Conservation (phyloP, 2,888 invertebrate genomes). For the Euproctis similis region DNA sequence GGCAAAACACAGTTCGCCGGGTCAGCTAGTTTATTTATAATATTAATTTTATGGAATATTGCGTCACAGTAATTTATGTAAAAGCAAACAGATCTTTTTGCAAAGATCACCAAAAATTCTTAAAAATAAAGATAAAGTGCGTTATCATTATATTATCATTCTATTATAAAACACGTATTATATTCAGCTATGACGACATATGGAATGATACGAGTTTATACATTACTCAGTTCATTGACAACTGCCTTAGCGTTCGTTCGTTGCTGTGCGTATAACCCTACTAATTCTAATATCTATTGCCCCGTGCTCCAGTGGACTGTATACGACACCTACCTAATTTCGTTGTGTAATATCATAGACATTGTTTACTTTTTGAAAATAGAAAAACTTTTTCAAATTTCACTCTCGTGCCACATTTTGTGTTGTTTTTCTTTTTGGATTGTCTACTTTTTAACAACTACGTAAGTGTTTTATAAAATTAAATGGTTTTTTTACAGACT, state of each 20-base stretch:
- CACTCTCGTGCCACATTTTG: conserved; percentile 1
- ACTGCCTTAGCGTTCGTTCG: conserved; percentile 4
- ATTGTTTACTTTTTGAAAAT: conserved; percentile 4
- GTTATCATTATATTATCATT: conserved; percentile 3
- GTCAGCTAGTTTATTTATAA: too few species aligned
- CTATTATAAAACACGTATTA: neutral
- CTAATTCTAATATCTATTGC: conserved; percentile 1
- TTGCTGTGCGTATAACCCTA: conserved; percentile 1
- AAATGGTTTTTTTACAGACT: neutral
- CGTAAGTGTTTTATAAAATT: neutral
- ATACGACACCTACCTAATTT: conserved; percentile 1
- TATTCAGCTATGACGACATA: conserved; percentile 3
- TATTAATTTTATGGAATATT: too few species aligned
- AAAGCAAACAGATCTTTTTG: neutral
- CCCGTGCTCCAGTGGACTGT: neutral
- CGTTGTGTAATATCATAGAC: neutral
- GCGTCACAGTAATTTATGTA: too few species aligned
- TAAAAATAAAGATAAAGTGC: conserved; percentile 3
- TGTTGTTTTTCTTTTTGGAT: conserved; percentile 2
- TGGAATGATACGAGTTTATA: neutral
- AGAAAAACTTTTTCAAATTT: conserved; percentile 1
- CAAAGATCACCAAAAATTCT: neutral
- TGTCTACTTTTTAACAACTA: neutral
- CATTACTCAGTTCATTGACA: conserved; percentile 2
- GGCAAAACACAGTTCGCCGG: too few species aligned